Conservation (phyloP, 1,140 invertebrate species). For the Potamilus streckersoni region DNA sequence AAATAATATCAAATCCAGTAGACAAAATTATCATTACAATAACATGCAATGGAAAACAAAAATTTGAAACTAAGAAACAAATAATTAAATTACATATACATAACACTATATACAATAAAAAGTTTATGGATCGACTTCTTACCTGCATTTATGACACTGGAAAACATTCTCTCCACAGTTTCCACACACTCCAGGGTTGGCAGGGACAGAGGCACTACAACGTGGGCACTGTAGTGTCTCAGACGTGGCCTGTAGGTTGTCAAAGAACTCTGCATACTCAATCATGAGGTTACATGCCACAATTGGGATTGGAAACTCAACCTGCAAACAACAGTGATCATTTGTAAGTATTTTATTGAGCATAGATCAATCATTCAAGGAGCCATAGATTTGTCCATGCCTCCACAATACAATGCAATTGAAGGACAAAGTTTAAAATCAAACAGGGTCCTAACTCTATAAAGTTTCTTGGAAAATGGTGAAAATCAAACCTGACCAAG, state of each 20-base stretch:
- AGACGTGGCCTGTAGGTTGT: constrained; percentile 77
- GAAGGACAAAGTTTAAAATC: no score
- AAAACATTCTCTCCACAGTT: constrained; percentile 99
- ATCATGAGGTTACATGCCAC: constrained; percentile 99
- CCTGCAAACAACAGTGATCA: constrained; percentile 22
- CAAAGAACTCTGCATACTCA: constrained; percentile 98
- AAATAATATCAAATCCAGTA: no score
- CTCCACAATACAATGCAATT: no score
- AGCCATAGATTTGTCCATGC: no score
- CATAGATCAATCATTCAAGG: no score
- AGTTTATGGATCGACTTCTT: constrained; percentile 18
- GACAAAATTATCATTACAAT: no score
- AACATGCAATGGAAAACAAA: no score
- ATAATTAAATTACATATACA: neutral
- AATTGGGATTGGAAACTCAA: constrained; percentile 87
- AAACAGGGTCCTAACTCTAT: no score
- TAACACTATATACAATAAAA: neutral
- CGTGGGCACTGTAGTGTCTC: constrained; percentile 96
- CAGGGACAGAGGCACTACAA: constrained; percentile 93
- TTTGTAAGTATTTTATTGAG: no score
- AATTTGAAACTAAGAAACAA: no score
- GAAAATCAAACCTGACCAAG: no score
- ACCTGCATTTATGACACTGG: constrained; percentile 97
- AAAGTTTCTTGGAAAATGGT: no score
- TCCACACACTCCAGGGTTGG: constrained; percentile 96